Conservation (phyloP, 2,113 vertebrate species). For the Puma concolor region DNA sequence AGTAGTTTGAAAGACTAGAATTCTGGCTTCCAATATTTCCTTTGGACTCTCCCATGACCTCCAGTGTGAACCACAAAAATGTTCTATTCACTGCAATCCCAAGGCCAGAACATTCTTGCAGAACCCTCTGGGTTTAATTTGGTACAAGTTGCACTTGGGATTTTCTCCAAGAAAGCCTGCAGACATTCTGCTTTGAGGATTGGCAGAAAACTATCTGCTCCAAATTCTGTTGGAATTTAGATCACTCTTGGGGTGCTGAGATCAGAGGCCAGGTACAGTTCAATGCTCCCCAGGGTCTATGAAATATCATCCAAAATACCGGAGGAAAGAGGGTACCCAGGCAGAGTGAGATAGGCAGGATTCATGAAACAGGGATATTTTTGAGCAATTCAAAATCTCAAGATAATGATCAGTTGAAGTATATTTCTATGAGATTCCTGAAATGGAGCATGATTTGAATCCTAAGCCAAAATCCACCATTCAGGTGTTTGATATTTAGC, state of each 20-base stretch:
- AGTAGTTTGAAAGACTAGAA: neutral
- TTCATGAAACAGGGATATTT: neutral
- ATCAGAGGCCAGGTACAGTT: neutral
- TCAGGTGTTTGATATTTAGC: neutral
- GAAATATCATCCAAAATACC: neutral
- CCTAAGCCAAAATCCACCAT: neutral
- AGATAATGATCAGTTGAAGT: neutral
- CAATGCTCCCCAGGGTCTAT: neutral
- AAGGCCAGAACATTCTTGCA: constrained; percentile 42
- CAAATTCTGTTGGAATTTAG: constrained; percentile 31
- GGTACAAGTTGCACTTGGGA: constrained; percentile 40
- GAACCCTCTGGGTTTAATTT: constrained; percentile 56
- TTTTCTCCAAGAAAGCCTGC: constrained; percentile 45
- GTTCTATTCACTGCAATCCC: constrained; percentile 14
- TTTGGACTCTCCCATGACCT: constrained; percentile 68
- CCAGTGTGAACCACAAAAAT: constrained; percentile 40
- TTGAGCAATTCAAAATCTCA: neutral
- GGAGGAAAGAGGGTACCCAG: neutral
- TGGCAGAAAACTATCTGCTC: neutral
- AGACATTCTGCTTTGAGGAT: neutral
- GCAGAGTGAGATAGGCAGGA: neutral
- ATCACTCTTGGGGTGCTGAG: neutral
- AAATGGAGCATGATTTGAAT: neutral
- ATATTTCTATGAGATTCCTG: neutral
- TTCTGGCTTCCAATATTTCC: constrained; percentile 12